A percentile compares a stretch with the other conserved stretches of the same genome.
Evolutionary conservation across 2,888 invertebrate genomes (phyloP).

Genomic region (Drosophila nigricruria): DNA sequence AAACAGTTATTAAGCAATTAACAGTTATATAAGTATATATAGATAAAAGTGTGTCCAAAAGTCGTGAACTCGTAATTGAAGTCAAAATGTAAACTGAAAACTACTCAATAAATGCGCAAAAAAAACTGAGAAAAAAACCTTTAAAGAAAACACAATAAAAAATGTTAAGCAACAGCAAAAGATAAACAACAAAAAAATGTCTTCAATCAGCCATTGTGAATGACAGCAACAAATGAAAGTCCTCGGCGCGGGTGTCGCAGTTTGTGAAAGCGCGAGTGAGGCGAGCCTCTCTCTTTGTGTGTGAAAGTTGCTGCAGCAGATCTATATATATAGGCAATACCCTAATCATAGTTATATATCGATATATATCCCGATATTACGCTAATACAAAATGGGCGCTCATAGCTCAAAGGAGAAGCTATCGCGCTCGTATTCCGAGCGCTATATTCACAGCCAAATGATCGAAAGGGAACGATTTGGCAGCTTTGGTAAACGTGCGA

Average conservation of each 20-base stretch:
- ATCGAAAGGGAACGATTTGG: conserved; percentile 89
- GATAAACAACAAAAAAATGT: conserved; percentile 45
- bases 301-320: conserved; percentile 57
- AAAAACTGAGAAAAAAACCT: conserved; percentile 10
- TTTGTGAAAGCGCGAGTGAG: conserved; percentile 14
- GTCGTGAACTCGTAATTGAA: conserved; percentile 36
- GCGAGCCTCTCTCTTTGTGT: conserved; percentile 22
- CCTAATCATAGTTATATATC: neutral
- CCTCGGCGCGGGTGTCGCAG: conserved; percentile 58
- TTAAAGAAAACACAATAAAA: conserved; percentile 21
- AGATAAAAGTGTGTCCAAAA: conserved; percentile 38
- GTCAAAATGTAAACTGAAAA: conserved; percentile 22
- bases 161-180: conserved; percentile 30
- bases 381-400: conserved; percentile 88
- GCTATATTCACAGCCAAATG: conserved; percentile 86
- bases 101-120: neutral
- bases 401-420: conserved; percentile 92
- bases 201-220: conserved; percentile 63
- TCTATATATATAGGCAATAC: conserved; percentile 3
- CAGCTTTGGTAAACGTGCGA: conserved; percentile 89
- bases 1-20: conserved; percentile 59
- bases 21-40: conserved; percentile 37
- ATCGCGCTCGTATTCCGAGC: conserved; percentile 88
- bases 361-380: neutral
- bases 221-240: conserved; percentile 52